phyloP scores from a whole-genome alignment of 2,888 invertebrate genomes.

The Cynaeus angustus region DNA sequence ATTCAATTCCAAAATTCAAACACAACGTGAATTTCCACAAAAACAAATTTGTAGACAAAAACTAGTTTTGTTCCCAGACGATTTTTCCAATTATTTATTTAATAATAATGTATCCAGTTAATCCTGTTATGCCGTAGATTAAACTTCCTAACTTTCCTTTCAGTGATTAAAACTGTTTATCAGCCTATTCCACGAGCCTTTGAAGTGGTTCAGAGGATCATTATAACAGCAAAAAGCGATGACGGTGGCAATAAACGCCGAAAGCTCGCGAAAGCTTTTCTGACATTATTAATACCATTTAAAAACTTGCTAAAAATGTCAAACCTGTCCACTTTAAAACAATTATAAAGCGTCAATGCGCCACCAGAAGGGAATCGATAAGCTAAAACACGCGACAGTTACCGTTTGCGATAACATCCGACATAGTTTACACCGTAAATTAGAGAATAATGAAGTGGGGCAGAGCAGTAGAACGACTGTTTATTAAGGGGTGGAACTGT shows the following conservation, averaged over 20 bases:
- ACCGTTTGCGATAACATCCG: slow-evolving; percentile 51
- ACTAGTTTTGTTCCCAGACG: neutral
- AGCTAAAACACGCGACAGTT: slow-evolving; percentile 59
- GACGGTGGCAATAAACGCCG: slow-evolving; percentile 19
- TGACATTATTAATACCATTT: slow-evolving; percentile 8
- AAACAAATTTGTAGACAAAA: too few species aligned
- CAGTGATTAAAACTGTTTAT: slow-evolving; percentile 17
- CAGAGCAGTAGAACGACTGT: slow-evolving; percentile 18
- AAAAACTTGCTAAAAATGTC: slow-evolving; percentile 51
- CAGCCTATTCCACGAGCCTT: slow-evolving; percentile 5
- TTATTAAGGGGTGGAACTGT: neutral
- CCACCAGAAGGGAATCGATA: slow-evolving; percentile 60
- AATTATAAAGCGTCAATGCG: slow-evolving; percentile 64
- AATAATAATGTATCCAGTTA: slow-evolving; percentile 3
- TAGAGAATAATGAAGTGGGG: slow-evolving; percentile 42
- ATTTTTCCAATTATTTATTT: neutral
- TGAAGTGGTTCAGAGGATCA: slow-evolving; percentile 7
- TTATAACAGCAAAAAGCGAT: slow-evolving; percentile 14
- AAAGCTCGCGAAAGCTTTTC: neutral
- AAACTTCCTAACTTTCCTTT: neutral
- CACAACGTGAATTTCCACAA: too few species aligned
- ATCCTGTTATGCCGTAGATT: neutral
- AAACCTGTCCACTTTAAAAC: slow-evolving; percentile 58
- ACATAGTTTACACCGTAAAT: slow-evolving; percentile 48
- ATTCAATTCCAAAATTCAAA: too few species aligned